Evolutionary conservation across 2,113 vertebrate species (phyloP).

Genomic region (Chroicocephalus ridibundus): DNA sequence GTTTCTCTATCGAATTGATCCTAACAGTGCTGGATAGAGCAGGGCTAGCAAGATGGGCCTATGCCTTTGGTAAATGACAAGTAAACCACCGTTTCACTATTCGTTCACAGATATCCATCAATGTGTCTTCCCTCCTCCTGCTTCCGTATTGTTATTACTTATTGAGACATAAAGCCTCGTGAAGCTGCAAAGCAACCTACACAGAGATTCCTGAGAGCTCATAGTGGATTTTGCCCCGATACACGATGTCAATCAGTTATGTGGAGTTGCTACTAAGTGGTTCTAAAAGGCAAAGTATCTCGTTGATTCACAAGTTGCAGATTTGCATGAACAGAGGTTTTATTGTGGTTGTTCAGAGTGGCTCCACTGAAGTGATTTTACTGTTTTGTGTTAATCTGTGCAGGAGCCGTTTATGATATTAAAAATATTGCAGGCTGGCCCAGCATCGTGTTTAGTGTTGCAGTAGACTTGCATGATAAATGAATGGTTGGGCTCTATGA

Average conservation of each 20-base stretch:
- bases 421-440: background rate
- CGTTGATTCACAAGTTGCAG: background rate
- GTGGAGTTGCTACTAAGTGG: background rate
- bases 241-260: background rate
- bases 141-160: background rate
- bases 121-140: background rate
- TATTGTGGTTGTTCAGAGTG: background rate
- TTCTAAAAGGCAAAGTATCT: background rate
- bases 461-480: background rate
- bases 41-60: too few relatives aligned
- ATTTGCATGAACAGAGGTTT: background rate
- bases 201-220: background rate
- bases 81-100: background rate
- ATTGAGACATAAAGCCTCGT: background rate
- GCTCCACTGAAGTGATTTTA: background rate
- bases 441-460: background rate
- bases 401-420: background rate
- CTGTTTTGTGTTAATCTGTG: background rate
- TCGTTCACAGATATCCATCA: background rate
- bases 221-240: background rate
- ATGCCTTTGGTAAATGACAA: background rate
- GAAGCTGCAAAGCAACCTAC: background rate
- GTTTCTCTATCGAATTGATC: background rate
- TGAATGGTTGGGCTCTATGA: background rate
- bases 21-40: background rate